These are phyloP conservation scores for Tethea ocularis DNA, from an alignment of 2,888 invertebrate genomes.

Conservation along the genomic window DNA sequence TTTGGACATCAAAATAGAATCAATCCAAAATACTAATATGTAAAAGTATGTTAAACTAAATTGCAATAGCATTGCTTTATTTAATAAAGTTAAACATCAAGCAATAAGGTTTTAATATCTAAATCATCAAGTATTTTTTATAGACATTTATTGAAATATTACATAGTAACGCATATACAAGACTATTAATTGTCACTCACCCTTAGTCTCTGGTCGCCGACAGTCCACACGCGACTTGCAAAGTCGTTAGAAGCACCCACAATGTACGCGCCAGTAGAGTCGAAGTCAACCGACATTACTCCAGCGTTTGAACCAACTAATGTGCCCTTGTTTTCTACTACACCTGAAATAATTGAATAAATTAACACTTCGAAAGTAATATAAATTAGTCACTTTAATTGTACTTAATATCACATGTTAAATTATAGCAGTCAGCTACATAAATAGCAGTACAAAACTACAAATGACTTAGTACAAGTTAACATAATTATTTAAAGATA, in stretches of 20 bases:
- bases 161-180: not conserved
- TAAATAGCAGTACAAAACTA: too few species aligned
- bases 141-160: not conserved
- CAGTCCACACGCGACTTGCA: slow-evolving; percentile 98
- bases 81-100: too few species aligned
- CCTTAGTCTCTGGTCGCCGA: slow-evolving; percentile 94
- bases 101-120: too few species aligned
- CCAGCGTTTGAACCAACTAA: slow-evolving; percentile 97
- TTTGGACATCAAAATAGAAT: too few species aligned
- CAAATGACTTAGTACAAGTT: too few species aligned
- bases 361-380: not conserved
- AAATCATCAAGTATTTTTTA: not conserved
- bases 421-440: too few species aligned
- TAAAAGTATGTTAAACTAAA: too few species aligned
- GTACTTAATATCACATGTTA: too few species aligned
- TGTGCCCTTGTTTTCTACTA: slow-evolving; percentile 88
- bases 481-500: too few species aligned
- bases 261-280: slow-evolving; percentile 93
- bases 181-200: slow-evolving; percentile 81
- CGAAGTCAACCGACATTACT: slow-evolving; percentile 98
- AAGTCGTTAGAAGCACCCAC: slow-evolving; percentile 98
- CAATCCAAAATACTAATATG: too few species aligned
- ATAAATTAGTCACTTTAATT: not conserved
- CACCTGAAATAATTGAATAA: slow-evolving; percentile 69
- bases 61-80: too few species aligned